These are phyloP conservation scores for Phymanthus crucifer DNA, from an alignment of 92 coral and sea anemone genomes.

Conservation along the genomic window DNA sequence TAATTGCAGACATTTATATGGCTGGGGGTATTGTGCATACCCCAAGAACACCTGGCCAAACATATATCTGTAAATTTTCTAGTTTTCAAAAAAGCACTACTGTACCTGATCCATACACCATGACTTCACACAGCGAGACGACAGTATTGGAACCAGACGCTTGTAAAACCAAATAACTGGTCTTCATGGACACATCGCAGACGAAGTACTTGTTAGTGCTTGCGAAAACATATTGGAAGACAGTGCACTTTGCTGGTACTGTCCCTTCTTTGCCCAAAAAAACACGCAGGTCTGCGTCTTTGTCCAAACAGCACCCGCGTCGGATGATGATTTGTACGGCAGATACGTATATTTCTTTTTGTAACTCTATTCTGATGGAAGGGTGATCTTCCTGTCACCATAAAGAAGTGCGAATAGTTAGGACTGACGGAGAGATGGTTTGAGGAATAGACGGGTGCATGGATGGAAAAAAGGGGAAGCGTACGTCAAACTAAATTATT, in stretches of 20 bases:
- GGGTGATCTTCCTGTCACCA: constrained; percentile 28
- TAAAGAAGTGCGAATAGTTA: too few species aligned
- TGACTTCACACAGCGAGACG: constrained; percentile 57
- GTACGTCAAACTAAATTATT: too few species aligned
- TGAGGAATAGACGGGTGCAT: too few species aligned
- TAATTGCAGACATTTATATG: too few species aligned
- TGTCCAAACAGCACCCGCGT: constrained; percentile 53
- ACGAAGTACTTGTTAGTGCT: constrained; percentile 30
- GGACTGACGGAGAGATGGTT: too few species aligned
- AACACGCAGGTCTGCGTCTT: constrained; percentile 29
- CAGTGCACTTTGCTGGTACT: constrained; percentile 36
- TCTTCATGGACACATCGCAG: constrained; percentile 52
- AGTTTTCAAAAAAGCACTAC: too few species aligned
- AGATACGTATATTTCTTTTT: constrained; percentile 29
- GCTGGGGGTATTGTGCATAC: too few species aligned
- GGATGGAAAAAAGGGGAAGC: too few species aligned
- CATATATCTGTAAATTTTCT: too few species aligned
- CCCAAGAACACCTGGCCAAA: too few species aligned
- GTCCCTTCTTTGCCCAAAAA: constrained; percentile 28
- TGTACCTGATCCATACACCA: constrained; percentile 56
- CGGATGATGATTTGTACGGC: constrained; percentile 45
- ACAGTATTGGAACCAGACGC: constrained; percentile 7
- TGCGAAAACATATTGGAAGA: constrained; percentile 23
- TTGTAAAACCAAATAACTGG: constrained; percentile 39
- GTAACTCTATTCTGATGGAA: constrained; percentile 49